phyloP scores from a whole-genome alignment of 2,113 vertebrate genomes.

The Nestor notabilis region DNA sequence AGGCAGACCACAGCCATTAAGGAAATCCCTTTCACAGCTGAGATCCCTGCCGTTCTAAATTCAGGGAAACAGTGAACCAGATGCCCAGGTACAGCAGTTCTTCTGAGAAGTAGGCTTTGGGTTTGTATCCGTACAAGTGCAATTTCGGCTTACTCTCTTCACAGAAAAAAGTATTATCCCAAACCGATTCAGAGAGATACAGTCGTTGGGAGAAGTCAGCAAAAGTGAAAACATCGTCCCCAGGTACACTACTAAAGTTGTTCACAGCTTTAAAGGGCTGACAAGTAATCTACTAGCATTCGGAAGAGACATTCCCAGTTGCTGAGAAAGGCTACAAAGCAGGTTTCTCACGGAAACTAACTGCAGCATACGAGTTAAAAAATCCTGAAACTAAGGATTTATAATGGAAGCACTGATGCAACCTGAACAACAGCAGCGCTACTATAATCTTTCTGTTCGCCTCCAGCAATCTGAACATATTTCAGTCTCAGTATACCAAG shows the following conservation, averaged over 20 bases:
- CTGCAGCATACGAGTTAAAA: conserved; percentile 37
- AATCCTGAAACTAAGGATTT: conserved; percentile 47
- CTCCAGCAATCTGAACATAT: conserved; percentile 17
- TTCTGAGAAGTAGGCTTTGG: neutral
- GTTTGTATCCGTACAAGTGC: rapidly evolving
- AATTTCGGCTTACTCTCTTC: neutral
- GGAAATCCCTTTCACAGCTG: neutral
- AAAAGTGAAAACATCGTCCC: neutral
- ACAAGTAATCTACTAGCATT: neutral
- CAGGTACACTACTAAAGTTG: neutral
- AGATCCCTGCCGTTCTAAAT: neutral
- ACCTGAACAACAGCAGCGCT: neutral
- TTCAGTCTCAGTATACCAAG: conserved; percentile 15
- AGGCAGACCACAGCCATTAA: neutral
- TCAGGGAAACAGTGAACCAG: neutral
- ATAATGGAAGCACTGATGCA: conserved; percentile 29
- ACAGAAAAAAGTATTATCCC: neutral
- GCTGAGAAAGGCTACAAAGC: conserved; percentile 1
- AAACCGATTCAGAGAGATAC: rapidly evolving
- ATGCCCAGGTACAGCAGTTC: neutral
- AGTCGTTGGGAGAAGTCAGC: neutral
- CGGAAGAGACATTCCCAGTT: neutral
- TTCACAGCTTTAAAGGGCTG: neutral
- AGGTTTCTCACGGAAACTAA: neutral
- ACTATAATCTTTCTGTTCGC: neutral